Conservation (phyloP, 1,140 invertebrate species). For the Dinoponera quadriceps region DNA sequence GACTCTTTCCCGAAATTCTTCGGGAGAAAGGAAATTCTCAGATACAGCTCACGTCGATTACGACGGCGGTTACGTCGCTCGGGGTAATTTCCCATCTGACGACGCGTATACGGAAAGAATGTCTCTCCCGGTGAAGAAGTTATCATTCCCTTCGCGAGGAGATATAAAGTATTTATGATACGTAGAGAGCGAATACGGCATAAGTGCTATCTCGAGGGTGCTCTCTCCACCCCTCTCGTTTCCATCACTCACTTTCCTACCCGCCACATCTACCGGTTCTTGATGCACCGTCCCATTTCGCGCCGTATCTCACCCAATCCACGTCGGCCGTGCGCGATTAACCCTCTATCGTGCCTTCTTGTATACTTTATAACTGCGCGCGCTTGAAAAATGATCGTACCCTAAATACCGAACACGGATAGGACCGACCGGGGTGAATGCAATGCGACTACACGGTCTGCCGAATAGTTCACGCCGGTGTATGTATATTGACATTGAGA, state of each 20-base stretch:
- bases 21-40: not conserved
- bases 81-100: not conserved
- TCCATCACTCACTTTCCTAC: constrained; percentile 44
- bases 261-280: constrained; percentile 37
- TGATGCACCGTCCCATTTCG: constrained; percentile 49
- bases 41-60: too few relatives aligned
- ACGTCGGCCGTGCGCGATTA: constrained; percentile 45
- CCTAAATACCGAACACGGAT: constrained; percentile 3
- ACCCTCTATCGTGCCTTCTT: constrained; percentile 34
- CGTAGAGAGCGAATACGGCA: constrained; percentile 41
- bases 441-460: not conserved
- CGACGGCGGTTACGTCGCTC: not conserved
- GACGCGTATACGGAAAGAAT: not conserved
- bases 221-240: constrained; percentile 34
- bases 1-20: not conserved
- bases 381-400: constrained; percentile 31
- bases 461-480: not conserved
- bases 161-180: constrained; percentile 53
- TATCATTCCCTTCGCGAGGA: not conserved
- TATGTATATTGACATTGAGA: too few relatives aligned
- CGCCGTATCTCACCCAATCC: constrained; percentile 51
- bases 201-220: constrained; percentile 56
- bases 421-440: not conserved
- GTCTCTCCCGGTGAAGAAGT: constrained; percentile 21
- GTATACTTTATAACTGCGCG: constrained; percentile 32